Evolutionary conservation across 2,797 vertebrate genomes (phyloP).

Genomic region (Pogoniulus pusillus): DNA sequence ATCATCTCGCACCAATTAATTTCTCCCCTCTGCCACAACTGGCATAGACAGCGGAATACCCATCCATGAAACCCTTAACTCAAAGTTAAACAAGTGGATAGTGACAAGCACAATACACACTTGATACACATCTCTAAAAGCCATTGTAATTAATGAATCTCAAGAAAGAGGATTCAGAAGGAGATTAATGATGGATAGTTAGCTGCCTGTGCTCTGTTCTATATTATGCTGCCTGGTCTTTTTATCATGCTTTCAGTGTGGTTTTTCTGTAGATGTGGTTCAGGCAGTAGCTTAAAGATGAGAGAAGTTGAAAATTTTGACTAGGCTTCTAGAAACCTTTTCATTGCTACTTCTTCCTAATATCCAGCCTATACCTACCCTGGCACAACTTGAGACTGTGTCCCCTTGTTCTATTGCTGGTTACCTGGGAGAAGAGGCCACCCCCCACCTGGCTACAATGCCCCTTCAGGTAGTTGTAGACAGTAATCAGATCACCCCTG

Average conservation of each 20-base stretch:
- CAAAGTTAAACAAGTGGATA: not conserved
- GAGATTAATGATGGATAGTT: not conserved
- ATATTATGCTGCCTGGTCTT: not conserved
- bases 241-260: not conserved
- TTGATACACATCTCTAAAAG: not conserved
- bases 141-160: not conserved
- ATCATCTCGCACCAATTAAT: too few relatives aligned
- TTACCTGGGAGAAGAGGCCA: too few relatives aligned
- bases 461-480: too few relatives aligned
- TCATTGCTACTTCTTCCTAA: not conserved
- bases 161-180: not conserved
- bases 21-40: too few relatives aligned
- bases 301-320: not conserved
- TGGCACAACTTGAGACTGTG: too few relatives aligned
- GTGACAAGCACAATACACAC: not conserved
- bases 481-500: too few relatives aligned
- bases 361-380: too few relatives aligned
- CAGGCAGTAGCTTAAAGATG: not conserved
- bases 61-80: too few relatives aligned
- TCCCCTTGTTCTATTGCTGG: too few relatives aligned
- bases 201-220: not conserved
- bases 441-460: too few relatives aligned
- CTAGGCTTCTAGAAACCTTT: not conserved
- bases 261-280: not conserved
- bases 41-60: too few relatives aligned